Evolutionary conservation across 2,888 invertebrate species (phyloP).

Genomic region (Sisyra nigra): DNA sequence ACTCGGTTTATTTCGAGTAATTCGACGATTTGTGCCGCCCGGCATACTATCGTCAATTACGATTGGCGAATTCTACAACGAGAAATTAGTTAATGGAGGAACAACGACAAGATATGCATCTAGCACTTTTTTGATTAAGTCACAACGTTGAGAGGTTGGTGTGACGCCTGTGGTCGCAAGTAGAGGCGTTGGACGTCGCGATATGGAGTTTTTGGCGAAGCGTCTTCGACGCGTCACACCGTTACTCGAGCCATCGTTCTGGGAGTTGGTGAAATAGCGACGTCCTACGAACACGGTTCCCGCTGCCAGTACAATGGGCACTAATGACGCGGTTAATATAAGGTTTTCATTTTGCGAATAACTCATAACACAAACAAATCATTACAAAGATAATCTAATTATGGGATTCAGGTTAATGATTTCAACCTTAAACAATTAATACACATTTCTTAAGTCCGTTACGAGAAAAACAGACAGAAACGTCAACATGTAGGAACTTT

Average conservation of each 20-base stretch:
- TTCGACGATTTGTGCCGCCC: background rate
- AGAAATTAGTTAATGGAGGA: background rate
- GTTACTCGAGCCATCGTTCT: constrained; percentile 5
- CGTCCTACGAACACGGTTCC: constrained; percentile 8
- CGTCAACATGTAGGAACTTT: no score
- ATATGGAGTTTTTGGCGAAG: constrained; percentile 6
- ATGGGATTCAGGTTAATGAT: no score
- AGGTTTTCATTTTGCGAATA: constrained; percentile 7
- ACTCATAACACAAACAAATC: constrained; percentile 6
- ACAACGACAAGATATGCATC: background rate
- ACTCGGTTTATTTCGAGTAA: constrained; percentile 5
- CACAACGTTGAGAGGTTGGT: constrained; percentile 2
- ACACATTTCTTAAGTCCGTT: no score
- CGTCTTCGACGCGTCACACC: constrained; percentile 6
- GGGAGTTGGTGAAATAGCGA: constrained; percentile 6
- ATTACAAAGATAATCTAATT: background rate
- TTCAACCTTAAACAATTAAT: no score
- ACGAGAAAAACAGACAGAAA: no score
- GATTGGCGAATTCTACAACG: background rate
- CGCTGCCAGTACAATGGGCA: constrained; percentile 9
- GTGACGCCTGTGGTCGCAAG: background rate
- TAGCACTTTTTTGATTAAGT: constrained; percentile 5
- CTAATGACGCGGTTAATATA: constrained; percentile 6
- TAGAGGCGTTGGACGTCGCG: constrained; percentile 5
- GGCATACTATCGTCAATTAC: constrained; percentile 3